phyloP scores from a whole-genome alignment of 2,888 invertebrate species.

The Chorisops tibialis region DNA sequence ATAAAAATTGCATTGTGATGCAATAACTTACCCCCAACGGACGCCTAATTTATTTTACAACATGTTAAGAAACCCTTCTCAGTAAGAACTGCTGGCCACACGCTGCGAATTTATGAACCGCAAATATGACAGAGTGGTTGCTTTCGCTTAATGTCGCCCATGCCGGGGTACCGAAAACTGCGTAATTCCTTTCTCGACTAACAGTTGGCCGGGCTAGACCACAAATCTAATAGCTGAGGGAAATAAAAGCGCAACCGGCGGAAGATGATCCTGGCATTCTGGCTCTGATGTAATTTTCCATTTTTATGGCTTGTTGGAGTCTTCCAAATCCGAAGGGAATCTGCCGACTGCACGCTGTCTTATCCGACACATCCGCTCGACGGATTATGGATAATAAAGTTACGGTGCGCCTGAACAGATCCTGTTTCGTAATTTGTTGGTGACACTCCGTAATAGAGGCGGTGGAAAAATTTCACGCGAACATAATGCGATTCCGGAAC shows the following conservation, averaged over 20 bases:
- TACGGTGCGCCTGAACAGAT: constrained; percentile 19
- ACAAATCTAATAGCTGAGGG: not conserved
- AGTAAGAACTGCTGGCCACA: not conserved
- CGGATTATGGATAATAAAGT: constrained; percentile 23
- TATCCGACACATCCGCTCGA: constrained; percentile 12
- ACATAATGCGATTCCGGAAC: not conserved
- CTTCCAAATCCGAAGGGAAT: constrained; percentile 6
- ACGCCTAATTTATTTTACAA: no score
- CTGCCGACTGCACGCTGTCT: not conserved
- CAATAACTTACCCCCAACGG: no score
- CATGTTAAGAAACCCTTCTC: no score
- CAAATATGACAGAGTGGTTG: not conserved
- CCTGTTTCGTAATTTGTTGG: constrained; percentile 21
- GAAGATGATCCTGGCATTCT: no score
- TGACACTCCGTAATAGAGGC: constrained; percentile 23
- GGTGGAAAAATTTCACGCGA: constrained; percentile 10
- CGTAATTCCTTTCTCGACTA: not conserved
- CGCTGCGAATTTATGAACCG: constrained; percentile 25
- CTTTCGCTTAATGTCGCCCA: not conserved
- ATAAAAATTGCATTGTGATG: no score
- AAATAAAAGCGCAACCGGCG: no score
- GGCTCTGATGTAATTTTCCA: constrained; percentile 7
- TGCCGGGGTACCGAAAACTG: constrained; percentile 1
- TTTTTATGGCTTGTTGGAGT: constrained; percentile 20
- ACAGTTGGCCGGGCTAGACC: not conserved